A percentile compares a stretch with the other conserved stretches of the same genome.
These are phyloP conservation scores for Andrena bucephala DNA, from an alignment of 2,888 invertebrate species.

Conservation along the genomic window DNA sequence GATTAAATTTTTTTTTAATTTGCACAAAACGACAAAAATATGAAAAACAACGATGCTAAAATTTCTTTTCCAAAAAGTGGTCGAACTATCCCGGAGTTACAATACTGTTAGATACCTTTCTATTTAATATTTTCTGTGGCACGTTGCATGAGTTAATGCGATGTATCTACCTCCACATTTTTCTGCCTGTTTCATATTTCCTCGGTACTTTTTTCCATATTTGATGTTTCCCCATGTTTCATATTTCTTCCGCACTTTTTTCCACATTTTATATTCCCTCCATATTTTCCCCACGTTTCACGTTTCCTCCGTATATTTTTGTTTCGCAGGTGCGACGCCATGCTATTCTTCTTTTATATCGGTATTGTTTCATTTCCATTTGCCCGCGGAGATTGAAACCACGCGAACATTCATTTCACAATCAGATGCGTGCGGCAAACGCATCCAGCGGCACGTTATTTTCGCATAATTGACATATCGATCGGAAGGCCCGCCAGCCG, in stretches of 20 bases:
- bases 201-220: neutral
- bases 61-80: too few species aligned
- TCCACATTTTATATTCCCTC: neutral
- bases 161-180: neutral
- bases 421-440: neutral
- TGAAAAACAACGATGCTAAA: too few species aligned
- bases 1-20: too few species aligned
- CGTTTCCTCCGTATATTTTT: constrained; percentile 2
- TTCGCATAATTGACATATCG: constrained; percentile 1
- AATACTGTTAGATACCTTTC: neutral
- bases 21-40: too few species aligned
- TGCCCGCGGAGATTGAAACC: neutral
- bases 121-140: neutral
- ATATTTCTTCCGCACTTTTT: neutral
- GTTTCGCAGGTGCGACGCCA: neutral
- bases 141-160: neutral
- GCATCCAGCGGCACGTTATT: neutral
- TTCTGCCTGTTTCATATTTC: neutral
- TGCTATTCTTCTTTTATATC: neutral
- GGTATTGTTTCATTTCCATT: neutral
- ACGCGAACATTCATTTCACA: neutral
- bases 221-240: constrained; percentile 7
- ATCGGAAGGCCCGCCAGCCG: neutral
- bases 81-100: too few species aligned
- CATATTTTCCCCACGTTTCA: neutral